Percentiles rank a stretch among this genome's conserved stretches.
Evolutionary conservation across 2,797 vertebrate species (phyloP).

Genomic region (Hylomyscus alleni): DNA sequence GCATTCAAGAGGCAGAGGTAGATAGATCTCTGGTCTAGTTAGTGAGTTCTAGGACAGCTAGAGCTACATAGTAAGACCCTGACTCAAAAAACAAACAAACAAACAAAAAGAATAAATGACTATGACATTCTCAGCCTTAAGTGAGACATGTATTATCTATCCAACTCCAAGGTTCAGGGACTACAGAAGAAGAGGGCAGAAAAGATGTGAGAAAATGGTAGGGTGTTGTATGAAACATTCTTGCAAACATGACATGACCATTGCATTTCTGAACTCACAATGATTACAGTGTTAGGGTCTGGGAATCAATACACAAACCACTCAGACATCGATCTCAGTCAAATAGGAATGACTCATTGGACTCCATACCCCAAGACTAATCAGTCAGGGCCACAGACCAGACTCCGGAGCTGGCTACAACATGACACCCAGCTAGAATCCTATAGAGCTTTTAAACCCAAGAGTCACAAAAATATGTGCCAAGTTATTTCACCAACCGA

Average conservation of each 20-base stretch:
- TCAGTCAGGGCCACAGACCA: neutral
- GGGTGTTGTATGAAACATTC: neutral
- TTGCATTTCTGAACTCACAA: neutral
- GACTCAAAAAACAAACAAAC: neutral
- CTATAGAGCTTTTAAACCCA: neutral
- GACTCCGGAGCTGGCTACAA: too few relatives aligned
- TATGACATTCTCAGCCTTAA: neutral
- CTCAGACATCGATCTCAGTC: too few relatives aligned
- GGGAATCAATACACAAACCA: too few relatives aligned
- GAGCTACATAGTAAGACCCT: neutral
- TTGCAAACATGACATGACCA: neutral
- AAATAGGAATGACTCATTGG: too few relatives aligned
- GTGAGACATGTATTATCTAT: neutral
- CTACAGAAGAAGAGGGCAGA: neutral
- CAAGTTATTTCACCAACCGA: neutral
- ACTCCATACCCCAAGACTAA: neutral
- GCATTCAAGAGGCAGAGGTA: neutral
- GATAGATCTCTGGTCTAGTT: neutral
- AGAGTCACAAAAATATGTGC: neutral
- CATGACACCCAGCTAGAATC: too few relatives aligned
- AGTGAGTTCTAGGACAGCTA: neutral
- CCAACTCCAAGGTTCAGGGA: neutral
- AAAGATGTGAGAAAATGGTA: neutral
- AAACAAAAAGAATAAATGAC: neutral
- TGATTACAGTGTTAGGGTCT: neutral